These are phyloP conservation scores for Andrena chrysosceles DNA, from an alignment of 2,888 invertebrate genomes.

Conservation along the genomic window DNA sequence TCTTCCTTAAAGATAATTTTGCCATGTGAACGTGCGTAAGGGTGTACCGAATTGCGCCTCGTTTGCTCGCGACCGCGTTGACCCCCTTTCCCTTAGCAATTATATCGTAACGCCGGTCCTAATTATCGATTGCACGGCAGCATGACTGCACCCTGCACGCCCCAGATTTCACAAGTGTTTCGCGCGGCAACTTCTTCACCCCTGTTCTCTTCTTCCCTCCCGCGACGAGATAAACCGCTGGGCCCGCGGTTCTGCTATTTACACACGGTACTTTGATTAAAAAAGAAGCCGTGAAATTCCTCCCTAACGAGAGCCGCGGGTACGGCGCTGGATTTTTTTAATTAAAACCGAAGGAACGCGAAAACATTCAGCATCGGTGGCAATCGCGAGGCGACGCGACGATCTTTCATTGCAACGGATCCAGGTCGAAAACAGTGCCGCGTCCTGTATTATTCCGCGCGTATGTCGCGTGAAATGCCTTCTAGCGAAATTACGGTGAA, in stretches of 20 bases:
- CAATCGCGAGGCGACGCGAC: slow-evolving; percentile 37
- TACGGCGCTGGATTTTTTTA: slow-evolving; percentile 45
- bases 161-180: slow-evolving; percentile 40
- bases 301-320: slow-evolving; percentile 42
- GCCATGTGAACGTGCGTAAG: background rate
- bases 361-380: slow-evolving; percentile 48
- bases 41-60: slow-evolving; percentile 1
- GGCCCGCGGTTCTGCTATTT: slow-evolving; percentile 29
- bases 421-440: slow-evolving; percentile 39
- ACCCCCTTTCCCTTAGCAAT: slow-evolving; percentile 29
- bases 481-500: slow-evolving; percentile 40
- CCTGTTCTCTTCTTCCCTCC: background rate
- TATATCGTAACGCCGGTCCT: slow-evolving; percentile 29
- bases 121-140: slow-evolving; percentile 52
- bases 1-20: background rate
- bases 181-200: slow-evolving; percentile 18
- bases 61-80: slow-evolving; percentile 6
- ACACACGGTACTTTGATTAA: slow-evolving; percentile 45
- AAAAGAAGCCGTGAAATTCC: slow-evolving; percentile 53
- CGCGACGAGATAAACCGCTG: slow-evolving; percentile 22
- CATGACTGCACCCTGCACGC: slow-evolving; percentile 8
- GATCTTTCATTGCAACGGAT: slow-evolving; percentile 49
- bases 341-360: slow-evolving; percentile 50
- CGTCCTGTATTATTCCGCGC: slow-evolving; percentile 31
- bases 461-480: slow-evolving; percentile 10